These are phyloP conservation scores for Pachymerium ferrugineum DNA, from an alignment of 2,888 invertebrate species.

Conservation along the genomic window DNA sequence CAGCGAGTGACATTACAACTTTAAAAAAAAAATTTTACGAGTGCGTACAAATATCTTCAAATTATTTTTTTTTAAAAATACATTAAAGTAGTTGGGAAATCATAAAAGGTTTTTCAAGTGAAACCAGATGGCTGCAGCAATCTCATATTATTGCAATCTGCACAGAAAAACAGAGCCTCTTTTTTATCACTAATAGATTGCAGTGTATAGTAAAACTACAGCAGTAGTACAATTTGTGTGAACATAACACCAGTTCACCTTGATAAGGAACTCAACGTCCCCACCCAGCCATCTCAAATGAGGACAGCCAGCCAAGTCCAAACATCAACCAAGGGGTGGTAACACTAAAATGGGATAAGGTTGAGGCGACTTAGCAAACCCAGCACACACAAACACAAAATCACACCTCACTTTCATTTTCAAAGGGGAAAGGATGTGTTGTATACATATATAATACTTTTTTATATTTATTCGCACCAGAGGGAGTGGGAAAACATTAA, in stretches of 20 bases:
- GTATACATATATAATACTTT: too few species aligned
- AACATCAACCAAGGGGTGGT: conserved; percentile 12
- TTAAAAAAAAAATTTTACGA: too few species aligned
- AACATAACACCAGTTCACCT: conserved; percentile 27
- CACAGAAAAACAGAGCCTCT: not conserved
- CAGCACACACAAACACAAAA: conserved; percentile 6
- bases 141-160: not conserved
- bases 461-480: too few species aligned
- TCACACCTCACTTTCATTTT: too few species aligned
- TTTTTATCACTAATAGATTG: not conserved
- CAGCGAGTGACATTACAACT: too few species aligned
- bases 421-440: too few species aligned
- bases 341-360: not conserved
- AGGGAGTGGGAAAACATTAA: not conserved
- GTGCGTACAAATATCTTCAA: too few species aligned
- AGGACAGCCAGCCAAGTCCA: conserved; percentile 19
- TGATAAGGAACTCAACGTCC: conserved; percentile 19
- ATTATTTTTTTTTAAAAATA: too few species aligned
- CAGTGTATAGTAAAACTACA: not conserved
- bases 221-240: conserved; percentile 22
- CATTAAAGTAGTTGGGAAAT: too few species aligned
- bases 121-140: not conserved
- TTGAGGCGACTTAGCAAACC: not conserved
- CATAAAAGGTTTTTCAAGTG: too few species aligned
- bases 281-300: conserved; percentile 19